Conservation (phyloP, 2,888 invertebrate genomes). For the Limnephilus marmoratus region DNA sequence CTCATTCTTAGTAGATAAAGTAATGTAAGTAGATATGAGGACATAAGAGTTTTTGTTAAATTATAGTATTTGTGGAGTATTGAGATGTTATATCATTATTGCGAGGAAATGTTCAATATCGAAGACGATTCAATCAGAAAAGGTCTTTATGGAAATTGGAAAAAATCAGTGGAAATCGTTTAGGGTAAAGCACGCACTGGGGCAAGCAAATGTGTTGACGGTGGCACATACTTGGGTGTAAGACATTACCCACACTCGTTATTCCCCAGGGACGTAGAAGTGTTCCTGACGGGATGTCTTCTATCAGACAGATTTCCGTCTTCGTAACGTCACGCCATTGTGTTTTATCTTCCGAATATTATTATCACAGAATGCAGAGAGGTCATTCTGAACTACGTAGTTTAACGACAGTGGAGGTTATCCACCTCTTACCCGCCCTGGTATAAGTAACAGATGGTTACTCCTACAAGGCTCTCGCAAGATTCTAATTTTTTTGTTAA, state of each 20-base stretch:
- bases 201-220: not conserved
- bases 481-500: too few relatives aligned
- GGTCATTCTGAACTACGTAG: not conserved
- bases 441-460: too few relatives aligned
- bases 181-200: not conserved
- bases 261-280: not conserved
- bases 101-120: not conserved
- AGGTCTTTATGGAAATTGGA: not conserved
- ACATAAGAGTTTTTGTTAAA: not conserved
- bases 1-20: too few relatives aligned
- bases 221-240: not conserved
- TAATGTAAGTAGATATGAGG: not conserved
- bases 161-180: not conserved
- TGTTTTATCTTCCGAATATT: constrained; percentile 10
- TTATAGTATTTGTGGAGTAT: not conserved
- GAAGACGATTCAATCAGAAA: not conserved
- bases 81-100: not conserved
- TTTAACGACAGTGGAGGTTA: too few relatives aligned
- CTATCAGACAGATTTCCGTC: constrained; percentile 13
- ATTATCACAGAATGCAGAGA: not conserved
- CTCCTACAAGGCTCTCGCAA: too few relatives aligned
- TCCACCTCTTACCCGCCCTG: too few relatives aligned
- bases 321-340: constrained; percentile 23
- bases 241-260: not conserved
- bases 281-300: not conserved